phyloP scores from a whole-genome alignment of 1,140 invertebrate genomes.

The Drosophila tristis region DNA sequence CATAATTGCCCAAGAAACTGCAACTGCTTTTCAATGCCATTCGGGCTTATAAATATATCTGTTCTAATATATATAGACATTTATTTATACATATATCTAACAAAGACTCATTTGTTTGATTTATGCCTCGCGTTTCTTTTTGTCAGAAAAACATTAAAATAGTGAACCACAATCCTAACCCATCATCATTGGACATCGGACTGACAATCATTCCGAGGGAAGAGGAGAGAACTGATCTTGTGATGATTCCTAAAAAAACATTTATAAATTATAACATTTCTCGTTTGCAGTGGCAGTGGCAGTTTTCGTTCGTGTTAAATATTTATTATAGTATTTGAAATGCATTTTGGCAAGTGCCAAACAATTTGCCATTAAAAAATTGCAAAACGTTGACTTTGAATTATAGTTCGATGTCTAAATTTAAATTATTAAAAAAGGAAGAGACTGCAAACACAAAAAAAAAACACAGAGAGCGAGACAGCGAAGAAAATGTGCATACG shows the following conservation, averaged over 20 bases:
- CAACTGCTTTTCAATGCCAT: conserved; percentile 46
- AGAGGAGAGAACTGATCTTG: conserved; percentile 14
- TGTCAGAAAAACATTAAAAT: conserved; percentile 59
- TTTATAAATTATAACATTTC: conserved; percentile 11
- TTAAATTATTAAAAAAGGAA: conserved; percentile 75
- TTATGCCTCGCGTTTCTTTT: conserved; percentile 44
- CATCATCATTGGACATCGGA: conserved; percentile 20
- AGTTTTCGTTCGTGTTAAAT: conserved; percentile 7
- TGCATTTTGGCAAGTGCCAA: conserved; percentile 63
- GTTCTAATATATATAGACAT: conserved; percentile 33
- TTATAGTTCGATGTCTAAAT: conserved; percentile 78
- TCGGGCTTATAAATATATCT: conserved; percentile 41
- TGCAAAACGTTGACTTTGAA: conserved; percentile 78
- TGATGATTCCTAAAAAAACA: conserved; percentile 33
- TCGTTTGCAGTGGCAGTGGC: not conserved
- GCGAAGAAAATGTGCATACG: conserved; percentile 35
- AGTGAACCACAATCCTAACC: conserved; percentile 39
- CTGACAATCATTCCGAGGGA: conserved; percentile 47
- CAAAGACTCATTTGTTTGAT: conserved; percentile 50
- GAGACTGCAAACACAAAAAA: conserved; percentile 3
- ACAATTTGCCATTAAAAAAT: conserved; percentile 75
- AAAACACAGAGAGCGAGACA: conserved; percentile 17
- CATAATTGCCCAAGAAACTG: conserved; percentile 13
- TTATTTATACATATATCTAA: conserved; percentile 43
- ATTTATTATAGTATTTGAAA: conserved; percentile 44